Evolutionary conservation across 2,888 invertebrate genomes (phyloP).

Genomic region (Synergus japonicus): DNA sequence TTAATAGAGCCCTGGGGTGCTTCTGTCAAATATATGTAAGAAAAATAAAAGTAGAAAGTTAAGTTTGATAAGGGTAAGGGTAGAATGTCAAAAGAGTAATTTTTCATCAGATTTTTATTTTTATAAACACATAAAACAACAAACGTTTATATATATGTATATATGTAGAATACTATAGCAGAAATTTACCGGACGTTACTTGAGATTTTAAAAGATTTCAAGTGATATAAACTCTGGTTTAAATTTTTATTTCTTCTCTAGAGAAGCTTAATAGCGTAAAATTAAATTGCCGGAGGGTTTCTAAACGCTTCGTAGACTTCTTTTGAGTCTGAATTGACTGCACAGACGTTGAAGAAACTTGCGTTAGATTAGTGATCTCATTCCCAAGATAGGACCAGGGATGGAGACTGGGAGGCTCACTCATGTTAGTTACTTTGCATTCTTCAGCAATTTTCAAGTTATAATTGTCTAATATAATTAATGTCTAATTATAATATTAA

Average conservation of each 20-base stretch:
- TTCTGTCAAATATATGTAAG: background rate
- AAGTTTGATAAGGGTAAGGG: slow-evolving; percentile 12
- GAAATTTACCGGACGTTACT: too few relatives aligned
- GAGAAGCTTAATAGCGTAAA: background rate
- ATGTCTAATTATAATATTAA: too few relatives aligned
- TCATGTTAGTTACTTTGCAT: background rate
- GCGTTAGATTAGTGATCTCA: background rate
- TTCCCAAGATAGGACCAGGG: slow-evolving; percentile 33
- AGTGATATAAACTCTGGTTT: background rate
- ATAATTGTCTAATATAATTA: too few relatives aligned
- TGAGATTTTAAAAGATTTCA: too few relatives aligned
- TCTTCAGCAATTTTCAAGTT: too few relatives aligned
- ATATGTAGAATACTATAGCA: too few relatives aligned
- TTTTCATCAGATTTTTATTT: slow-evolving; percentile 1
- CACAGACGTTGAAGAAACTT: slow-evolving; percentile 10
- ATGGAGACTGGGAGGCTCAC: background rate
- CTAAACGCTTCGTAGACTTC: slow-evolving; percentile 16
- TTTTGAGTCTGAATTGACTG: slow-evolving; percentile 32
- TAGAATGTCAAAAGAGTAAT: background rate
- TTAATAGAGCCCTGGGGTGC: background rate
- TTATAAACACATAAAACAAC: too few relatives aligned
- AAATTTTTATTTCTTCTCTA: slow-evolving; percentile 2
- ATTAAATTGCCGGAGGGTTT: slow-evolving; percentile 6
- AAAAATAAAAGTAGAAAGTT: background rate
- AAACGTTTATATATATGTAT: too few relatives aligned